A percentile compares a stretch with the other conserved stretches of the same genome.
These are phyloP conservation scores for Notodromas monacha DNA, from an alignment of 2,888 invertebrate species.

Conservation along the genomic window DNA sequence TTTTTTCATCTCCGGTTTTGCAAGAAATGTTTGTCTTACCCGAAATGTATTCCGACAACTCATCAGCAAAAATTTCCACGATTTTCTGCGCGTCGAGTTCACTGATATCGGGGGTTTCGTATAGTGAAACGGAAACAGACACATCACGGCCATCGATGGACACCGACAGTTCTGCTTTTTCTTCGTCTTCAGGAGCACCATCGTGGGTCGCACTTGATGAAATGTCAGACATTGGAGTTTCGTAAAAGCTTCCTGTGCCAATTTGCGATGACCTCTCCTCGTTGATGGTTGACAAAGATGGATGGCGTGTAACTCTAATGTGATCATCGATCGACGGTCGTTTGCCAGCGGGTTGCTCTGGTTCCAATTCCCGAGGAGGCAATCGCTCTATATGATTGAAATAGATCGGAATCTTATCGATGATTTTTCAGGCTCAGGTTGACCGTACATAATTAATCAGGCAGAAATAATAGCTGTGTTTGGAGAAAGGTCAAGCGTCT, in stretches of 20 bases:
- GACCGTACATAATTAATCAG: too few species aligned
- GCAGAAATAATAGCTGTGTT: too few species aligned
- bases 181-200: too few species aligned
- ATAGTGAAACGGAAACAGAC: conserved; percentile 35
- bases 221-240: conserved; percentile 24
- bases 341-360: too few species aligned
- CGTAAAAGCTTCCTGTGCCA: conserved; percentile 33
- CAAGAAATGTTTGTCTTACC: conserved; percentile 12
- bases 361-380: too few species aligned
- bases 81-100: conserved; percentile 69
- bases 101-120: conserved; percentile 66
- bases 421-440: too few species aligned
- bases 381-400: too few species aligned
- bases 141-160: conserved; percentile 72
- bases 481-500: too few species aligned
- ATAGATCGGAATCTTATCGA: too few species aligned
- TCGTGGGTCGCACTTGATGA: background rate
- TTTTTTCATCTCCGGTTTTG: too few species aligned
- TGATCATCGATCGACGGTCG: too few species aligned
- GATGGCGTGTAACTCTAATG: background rate
- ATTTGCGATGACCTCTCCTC: conserved; percentile 55
- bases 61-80: conserved; percentile 75
- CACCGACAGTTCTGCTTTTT: conserved; percentile 45
- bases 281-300: conserved; percentile 61
- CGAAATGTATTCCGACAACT: conserved; percentile 51